Base-by-base conservation (phyloP, 2,888 invertebrate species). In the Ditula angustiorana region DNA sequence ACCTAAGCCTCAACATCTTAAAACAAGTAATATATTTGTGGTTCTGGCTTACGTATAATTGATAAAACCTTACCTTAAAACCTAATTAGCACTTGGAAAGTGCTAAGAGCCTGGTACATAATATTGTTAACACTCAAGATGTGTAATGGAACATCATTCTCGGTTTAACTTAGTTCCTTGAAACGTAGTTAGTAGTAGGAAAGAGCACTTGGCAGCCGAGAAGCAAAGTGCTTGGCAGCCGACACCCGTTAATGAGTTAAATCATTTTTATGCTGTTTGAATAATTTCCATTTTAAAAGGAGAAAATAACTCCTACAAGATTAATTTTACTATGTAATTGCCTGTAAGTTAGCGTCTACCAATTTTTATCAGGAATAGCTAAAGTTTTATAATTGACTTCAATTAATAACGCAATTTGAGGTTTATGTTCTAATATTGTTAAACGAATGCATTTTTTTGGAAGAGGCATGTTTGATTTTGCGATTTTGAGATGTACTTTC, bases 161-260 rank as follows among this genome's bases (percentile, higher is more conserved):
- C 50, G 30, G 50, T 30, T 50, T 50, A 50, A 50, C 50, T 50
- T n/a, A 30, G 50, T 50, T 50, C 21, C 50, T 30, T 7, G 5
- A 50, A 50, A 50, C 19, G 19, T 50, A 50, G 30, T 50, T 49
- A 50, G 50, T 49, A 30, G 19, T 50, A 30, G 2, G 30, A 50
- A 50, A 30, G 19, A 50, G 50, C 50, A 30, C 30, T 50, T 50
- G 50, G 19, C 21, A 19, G 19, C 49, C 19, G 30, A 30, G 19
- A 19, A 50, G n/a, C 11, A 10, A n/a, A 50, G 50, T 50, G 8
- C 41, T 19, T 41, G 30, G 19, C 11, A 11, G 28, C 30, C 8
- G 19, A 41, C 1, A 41, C 7, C 8, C 4, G 19, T 10, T 41
- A 19, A 41, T 41, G 19, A 41, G 8, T 19, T 41, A 8, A 37